These are phyloP conservation scores for Psammodynastes pulverulentus DNA, from an alignment of 2,113 vertebrate species.

Conservation along the genomic window DNA sequence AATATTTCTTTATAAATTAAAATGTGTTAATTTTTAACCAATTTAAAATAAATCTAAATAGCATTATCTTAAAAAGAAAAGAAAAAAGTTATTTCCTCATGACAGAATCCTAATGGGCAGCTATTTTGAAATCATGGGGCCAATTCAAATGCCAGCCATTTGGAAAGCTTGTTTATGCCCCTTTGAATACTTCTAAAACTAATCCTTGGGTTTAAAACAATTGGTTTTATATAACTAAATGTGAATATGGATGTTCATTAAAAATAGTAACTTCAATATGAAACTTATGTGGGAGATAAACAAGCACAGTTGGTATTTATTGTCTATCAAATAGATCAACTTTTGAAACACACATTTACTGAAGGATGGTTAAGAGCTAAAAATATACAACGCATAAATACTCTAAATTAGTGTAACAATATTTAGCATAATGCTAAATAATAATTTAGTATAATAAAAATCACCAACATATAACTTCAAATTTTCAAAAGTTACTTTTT, in stretches of 20 bases:
- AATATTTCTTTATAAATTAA: background rate
- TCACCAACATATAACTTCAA: background rate
- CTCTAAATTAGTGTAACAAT: background rate
- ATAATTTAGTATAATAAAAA: background rate
- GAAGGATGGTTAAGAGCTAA: background rate
- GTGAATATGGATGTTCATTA: background rate
- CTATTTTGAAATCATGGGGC: conserved; percentile 3
- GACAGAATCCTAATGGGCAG: background rate
- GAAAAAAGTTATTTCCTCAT: background rate
- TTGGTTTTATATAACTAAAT: background rate
- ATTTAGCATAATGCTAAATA: background rate
- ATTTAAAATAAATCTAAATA: background rate
- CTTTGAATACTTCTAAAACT: conserved; percentile 2
- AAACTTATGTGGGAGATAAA: background rate
- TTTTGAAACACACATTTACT: background rate
- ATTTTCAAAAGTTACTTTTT: background rate
- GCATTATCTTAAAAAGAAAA: background rate
- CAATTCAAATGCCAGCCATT: background rate
- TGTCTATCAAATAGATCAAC: background rate
- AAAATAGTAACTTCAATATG: background rate
- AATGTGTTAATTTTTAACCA: background rate
- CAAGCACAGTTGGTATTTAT: background rate
- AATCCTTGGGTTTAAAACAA: background rate
- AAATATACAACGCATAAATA: background rate
- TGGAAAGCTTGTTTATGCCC: background rate